Base-by-base conservation (phyloP, 1,140 invertebrate genomes). In the Cydia pomonella region DNA sequence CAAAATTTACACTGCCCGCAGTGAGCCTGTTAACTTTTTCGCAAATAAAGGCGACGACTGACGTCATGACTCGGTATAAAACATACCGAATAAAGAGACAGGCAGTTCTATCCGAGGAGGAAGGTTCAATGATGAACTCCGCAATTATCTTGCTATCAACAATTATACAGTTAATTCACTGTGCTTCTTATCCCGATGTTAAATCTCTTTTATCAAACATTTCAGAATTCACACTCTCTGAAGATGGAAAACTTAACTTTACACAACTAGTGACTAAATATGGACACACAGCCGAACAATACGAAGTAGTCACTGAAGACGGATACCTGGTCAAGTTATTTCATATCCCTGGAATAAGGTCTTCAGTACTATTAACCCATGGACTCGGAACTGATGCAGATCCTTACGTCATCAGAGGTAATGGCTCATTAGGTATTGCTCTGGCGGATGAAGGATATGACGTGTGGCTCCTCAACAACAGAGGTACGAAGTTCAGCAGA, bases 191-290 rank as follows among this genome's bases (percentile, higher is more conserved):
- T 10, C 53, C 18, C 1, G 53, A 59, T 21, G 6, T 21, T 21
- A 2, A 7, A 7, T 59, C 53, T 10, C 18, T 59, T 18, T 16
- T 59, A 2, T 23, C 18, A 59, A 1, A 9, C 3, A 23, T 59
- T 6, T 1, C 53, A 18, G 18, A 59, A 9, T 3, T 59, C n/a
- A 9, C n/a, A 16, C 53, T 59, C 10, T 59, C 53, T 59, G 53
- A 59, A 59, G 53, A 59, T 9, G 53, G 53, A 21, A 59, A 59
- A 59, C 53, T 59, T 21, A 59, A 59, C 5, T 59, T 59, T 59
- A 59, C 53, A 59, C 53, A 59, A 59, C 53, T 59, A 21, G 53
- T 21, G n/a, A 59, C 53, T 23, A 59, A 59, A 59, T 59, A 59
- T 23, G 53, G 53, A 59, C 53, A 59, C n/a, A 59, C 1, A 4